phyloP scores from a whole-genome alignment of 2,888 invertebrate genomes.

The Protodeltote pygarga region DNA sequence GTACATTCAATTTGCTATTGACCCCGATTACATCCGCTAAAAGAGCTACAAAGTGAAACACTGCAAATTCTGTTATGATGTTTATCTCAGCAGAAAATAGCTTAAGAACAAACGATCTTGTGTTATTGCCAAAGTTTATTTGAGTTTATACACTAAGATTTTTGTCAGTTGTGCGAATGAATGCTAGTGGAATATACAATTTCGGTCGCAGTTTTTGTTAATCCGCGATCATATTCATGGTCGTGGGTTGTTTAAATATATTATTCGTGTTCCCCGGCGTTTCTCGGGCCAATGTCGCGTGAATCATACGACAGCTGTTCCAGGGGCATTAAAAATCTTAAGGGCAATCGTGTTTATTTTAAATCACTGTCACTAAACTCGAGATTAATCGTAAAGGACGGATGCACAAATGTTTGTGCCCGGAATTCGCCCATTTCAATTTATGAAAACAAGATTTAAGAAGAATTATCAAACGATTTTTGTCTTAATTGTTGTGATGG shows the following conservation, averaged over 20 bases:
- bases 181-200: conserved; percentile 44
- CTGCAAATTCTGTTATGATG: conserved; percentile 70
- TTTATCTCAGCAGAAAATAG: conserved; percentile 77
- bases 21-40: conserved; percentile 62
- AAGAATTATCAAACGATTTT: conserved; percentile 17
- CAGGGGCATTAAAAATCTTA: conserved; percentile 79
- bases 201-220: conserved; percentile 60
- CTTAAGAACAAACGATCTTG: conserved; percentile 67
- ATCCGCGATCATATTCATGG: conserved; percentile 74
- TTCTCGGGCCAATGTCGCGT: conserved; percentile 78
- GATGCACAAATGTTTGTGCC: conserved; percentile 37
- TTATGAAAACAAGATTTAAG: conserved; percentile 20
- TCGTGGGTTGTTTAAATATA: conserved; percentile 64
- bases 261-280: conserved; percentile 68
- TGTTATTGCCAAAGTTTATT: conserved; percentile 73
- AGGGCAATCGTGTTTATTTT: conserved; percentile 78
- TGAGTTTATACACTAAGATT: conserved; percentile 64
- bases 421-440: conserved; percentile 27
- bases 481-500: conserved; percentile 21
- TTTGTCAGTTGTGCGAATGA: conserved; percentile 55
- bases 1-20: conserved; percentile 64
- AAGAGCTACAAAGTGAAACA: conserved; percentile 69
- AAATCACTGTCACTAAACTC: conserved; percentile 66
- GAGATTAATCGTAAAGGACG: conserved; percentile 53
- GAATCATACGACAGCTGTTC: conserved; percentile 81